phyloP scores from a whole-genome alignment of 2,888 invertebrate species.

The Cactoblastis cactorum region DNA sequence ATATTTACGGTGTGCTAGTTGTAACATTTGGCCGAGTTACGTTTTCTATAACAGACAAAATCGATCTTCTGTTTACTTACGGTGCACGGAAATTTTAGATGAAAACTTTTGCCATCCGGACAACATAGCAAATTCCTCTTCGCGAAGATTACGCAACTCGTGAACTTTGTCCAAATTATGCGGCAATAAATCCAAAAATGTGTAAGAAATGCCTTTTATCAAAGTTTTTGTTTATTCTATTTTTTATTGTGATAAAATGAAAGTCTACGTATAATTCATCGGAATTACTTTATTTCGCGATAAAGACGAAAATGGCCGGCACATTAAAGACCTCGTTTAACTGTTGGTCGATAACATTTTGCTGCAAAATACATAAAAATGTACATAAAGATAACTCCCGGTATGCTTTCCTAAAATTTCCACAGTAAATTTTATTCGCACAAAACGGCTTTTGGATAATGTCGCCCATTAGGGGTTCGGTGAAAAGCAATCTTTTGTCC shows the following conservation, averaged over 20 bases:
- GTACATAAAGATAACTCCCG: slow-evolving; percentile 66
- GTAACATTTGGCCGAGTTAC: slow-evolving; percentile 32
- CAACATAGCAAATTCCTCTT: slow-evolving; percentile 36
- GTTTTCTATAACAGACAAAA: slow-evolving; percentile 25
- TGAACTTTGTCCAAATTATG: slow-evolving; percentile 43
- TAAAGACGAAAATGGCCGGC: slow-evolving; percentile 45
- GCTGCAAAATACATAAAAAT: slow-evolving; percentile 63
- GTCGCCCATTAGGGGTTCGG: slow-evolving; percentile 60
- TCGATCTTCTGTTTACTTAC: slow-evolving; percentile 29
- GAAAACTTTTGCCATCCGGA: slow-evolving; percentile 38
- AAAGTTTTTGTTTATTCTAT: slow-evolving; percentile 47
- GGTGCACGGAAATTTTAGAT: slow-evolving; percentile 25
- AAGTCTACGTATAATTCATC: slow-evolving; percentile 46
- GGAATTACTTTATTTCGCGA: slow-evolving; percentile 53
- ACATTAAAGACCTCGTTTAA: slow-evolving; percentile 51
- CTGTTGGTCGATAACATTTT: slow-evolving; percentile 58
- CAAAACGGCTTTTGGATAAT: slow-evolving; percentile 67
- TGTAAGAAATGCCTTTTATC: slow-evolving; percentile 40
- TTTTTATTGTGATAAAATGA: slow-evolving; percentile 31
- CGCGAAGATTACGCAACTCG: slow-evolving; percentile 43
- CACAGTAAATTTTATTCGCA: slow-evolving; percentile 59
- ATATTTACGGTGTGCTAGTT: slow-evolving; percentile 37
- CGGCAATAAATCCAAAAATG: slow-evolving; percentile 44
- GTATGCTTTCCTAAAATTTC: slow-evolving; percentile 52
- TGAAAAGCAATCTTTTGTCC: slow-evolving; percentile 34